Conservation (phyloP, 2,113 vertebrate species). For the Grammomys surdaster region DNA sequence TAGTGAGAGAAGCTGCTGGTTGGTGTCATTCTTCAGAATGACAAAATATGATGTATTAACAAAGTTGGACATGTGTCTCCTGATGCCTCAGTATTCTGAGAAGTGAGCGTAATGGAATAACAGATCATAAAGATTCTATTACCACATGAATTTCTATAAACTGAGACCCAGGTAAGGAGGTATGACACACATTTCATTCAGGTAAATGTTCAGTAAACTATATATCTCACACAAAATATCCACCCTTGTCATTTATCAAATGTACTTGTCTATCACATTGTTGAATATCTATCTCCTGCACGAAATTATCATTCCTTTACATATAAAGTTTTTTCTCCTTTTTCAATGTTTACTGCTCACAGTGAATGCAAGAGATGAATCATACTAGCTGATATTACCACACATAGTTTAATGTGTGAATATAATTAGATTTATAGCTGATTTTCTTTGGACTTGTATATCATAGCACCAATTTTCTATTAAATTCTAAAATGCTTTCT, state of each 20-base stretch:
- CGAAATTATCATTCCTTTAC: neutral
- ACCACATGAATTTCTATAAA: neutral
- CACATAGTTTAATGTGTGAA: neutral
- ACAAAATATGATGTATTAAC: neutral
- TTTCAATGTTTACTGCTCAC: neutral
- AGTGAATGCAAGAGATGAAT: neutral
- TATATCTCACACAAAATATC: neutral
- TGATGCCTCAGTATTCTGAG: neutral
- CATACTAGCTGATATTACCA: neutral
- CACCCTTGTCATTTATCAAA: neutral
- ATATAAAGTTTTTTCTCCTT: neutral
- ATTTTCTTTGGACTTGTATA: neutral
- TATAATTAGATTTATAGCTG: neutral
- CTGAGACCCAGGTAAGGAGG: neutral
- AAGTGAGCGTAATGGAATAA: neutral
- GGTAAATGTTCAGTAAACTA: neutral
- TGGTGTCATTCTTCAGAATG: neutral
- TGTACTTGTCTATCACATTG: neutral
- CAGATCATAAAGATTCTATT: neutral
- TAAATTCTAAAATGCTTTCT: neutral
- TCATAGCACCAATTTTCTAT: neutral
- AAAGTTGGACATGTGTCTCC: neutral
- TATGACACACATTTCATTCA: neutral
- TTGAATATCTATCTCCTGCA: neutral
- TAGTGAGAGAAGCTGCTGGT: neutral